A percentile compares a stretch with the other conserved stretches of the same genome.
Conservation (phyloP, 2,113 vertebrate species). For the Eudyptes chrysolophus region DNA sequence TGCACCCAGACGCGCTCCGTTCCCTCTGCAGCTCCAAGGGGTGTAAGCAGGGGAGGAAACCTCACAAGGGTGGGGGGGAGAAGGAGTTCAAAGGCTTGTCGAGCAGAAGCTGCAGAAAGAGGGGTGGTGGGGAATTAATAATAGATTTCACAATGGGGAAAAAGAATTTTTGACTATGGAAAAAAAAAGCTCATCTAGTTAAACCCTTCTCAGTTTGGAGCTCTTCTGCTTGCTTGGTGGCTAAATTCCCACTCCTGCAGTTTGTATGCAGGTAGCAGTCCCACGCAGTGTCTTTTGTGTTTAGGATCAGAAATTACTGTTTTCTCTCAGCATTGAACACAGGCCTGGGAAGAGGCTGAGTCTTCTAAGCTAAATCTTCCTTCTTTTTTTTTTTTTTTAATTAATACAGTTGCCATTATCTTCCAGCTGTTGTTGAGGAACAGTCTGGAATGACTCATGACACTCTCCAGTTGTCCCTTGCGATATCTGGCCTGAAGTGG, state of each 20-base stretch:
- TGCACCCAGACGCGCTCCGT: fast-evolving
- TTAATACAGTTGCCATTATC: neutral
- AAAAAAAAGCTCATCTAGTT: neutral
- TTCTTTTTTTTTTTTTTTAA: neutral
- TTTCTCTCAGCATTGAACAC: neutral
- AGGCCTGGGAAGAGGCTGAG: neutral
- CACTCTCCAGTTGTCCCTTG: neutral
- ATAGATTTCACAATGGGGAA: neutral
- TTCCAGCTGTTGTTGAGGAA: neutral
- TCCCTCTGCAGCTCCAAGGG: neutral
- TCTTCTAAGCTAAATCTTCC: neutral
- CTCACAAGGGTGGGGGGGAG: fast-evolving
- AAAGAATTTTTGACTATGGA: neutral
- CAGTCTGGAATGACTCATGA: neutral
- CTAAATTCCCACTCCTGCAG: neutral
- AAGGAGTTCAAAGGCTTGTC: neutral
- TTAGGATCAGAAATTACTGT: neutral
- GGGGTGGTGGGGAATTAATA: neutral
- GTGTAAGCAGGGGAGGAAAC: fast-evolving
- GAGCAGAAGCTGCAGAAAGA: neutral
- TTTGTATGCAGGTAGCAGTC: neutral
- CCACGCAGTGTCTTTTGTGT: neutral
- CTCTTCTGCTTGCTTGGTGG: neutral
- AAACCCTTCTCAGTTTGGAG: neutral
- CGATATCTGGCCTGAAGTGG: neutral